These are phyloP conservation scores for Lagopus leucura DNA, from an alignment of 2,113 vertebrate species.

Conservation along the genomic window DNA sequence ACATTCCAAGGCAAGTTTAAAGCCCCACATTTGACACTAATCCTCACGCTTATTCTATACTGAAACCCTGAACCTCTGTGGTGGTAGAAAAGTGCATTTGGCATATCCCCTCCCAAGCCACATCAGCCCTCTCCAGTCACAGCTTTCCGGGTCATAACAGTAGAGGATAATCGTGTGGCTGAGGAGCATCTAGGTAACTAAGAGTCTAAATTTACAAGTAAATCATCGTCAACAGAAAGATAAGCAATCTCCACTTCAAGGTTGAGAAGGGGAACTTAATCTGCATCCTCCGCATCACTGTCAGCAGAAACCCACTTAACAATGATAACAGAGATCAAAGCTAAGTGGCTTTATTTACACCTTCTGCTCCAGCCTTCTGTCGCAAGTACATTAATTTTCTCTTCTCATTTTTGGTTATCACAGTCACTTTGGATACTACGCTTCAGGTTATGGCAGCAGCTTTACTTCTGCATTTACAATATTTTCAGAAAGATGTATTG, in stretches of 20 bases:
- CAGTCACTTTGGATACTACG: background rate
- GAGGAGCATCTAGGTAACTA: background rate
- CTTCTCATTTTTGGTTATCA: background rate
- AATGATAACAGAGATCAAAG: background rate
- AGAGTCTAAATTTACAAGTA: background rate
- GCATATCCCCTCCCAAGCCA: background rate
- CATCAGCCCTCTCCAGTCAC: background rate
- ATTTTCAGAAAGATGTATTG: background rate
- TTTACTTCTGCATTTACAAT: background rate
- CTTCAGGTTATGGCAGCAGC: background rate
- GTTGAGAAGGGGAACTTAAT: background rate
- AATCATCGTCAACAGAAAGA: background rate
- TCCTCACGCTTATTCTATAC: background rate
- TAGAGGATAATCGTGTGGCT: background rate
- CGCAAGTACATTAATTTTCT: background rate
- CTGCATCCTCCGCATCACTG: background rate
- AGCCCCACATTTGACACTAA: background rate
- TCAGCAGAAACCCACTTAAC: background rate
- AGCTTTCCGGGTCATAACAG: background rate
- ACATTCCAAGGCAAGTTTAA: conserved; percentile 36
- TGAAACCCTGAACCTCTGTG: background rate
- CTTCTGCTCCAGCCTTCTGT: background rate
- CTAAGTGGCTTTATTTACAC: background rate
- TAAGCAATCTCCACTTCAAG: background rate
- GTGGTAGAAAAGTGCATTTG: background rate